Evolutionary conservation across 2,888 invertebrate species (phyloP).

Genomic region (Rhynchonema sp.): DNA sequence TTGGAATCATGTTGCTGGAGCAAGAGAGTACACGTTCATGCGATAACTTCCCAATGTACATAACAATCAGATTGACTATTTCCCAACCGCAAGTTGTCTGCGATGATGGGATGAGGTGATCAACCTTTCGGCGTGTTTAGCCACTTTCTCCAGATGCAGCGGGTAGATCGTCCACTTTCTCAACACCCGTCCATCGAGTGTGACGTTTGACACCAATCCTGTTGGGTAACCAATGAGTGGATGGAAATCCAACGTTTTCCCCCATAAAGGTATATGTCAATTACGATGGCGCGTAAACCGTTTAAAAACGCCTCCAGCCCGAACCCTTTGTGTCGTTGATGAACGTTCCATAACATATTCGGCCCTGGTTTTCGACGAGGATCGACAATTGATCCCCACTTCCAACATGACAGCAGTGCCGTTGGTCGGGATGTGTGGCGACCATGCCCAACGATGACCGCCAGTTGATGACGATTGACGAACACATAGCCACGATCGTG

Average conservation of each 20-base stretch:
- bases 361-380: constrained; percentile 54
- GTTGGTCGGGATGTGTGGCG: background rate
- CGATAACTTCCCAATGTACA: background rate
- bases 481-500: constrained; percentile 1
- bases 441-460: background rate
- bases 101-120: no score
- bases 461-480: background rate
- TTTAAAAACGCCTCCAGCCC: no score
- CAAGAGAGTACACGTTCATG: background rate
- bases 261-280: no score
- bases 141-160: constrained; percentile 2
- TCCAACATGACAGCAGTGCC: background rate
- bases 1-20: background rate
- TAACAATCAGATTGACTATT: background rate
- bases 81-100: background rate
- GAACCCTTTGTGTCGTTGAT: constrained; percentile 15
- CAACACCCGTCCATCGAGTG: constrained; percentile 35
- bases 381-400: constrained; percentile 13
- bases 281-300: no score
- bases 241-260: no score
- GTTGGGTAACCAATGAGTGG: no score
- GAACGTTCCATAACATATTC: constrained; percentile 44
- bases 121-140: no score
- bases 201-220: constrained; percentile 26
- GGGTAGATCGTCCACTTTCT: constrained; percentile 43